Conservation (phyloP, 2,113 vertebrate genomes). For the Acinonyx jubatus region DNA sequence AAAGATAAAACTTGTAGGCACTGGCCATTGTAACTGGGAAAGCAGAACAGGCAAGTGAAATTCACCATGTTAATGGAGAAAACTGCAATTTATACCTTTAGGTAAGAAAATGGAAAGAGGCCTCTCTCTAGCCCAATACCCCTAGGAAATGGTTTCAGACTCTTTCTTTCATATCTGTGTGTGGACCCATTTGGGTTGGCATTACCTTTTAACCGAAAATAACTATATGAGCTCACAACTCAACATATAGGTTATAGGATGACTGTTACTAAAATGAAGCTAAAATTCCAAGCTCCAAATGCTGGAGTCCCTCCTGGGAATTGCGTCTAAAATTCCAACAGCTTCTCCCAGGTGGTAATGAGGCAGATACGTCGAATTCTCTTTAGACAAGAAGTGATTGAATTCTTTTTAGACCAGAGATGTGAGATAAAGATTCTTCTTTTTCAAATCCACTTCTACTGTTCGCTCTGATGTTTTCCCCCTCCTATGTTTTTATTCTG, state of each 20-base stretch:
- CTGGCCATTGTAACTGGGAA: not conserved
- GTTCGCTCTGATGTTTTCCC: not conserved
- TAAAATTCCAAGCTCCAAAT: not conserved
- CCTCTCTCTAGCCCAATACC: not conserved
- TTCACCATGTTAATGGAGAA: not conserved
- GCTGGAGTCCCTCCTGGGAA: not conserved
- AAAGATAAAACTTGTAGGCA: slow-evolving; percentile 9
- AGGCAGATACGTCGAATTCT: slow-evolving; percentile 12
- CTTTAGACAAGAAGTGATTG: not conserved
- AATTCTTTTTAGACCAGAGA: not conserved
- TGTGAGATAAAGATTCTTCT: not conserved
- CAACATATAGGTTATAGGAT: not conserved
- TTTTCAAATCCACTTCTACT: not conserved
- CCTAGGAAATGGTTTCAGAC: not conserved
- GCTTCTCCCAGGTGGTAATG: not conserved
- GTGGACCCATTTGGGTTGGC: not conserved
- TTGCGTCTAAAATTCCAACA: slow-evolving; percentile 9
- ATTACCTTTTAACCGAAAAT: slow-evolving; percentile 31
- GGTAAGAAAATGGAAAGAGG: not conserved
- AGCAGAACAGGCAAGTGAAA: not conserved
- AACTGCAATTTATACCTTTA: not conserved
- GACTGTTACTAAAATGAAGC: not conserved
- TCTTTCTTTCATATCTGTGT: not conserved
- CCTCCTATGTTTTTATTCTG: slow-evolving; percentile 2
- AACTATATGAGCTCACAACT: slow-evolving; percentile 3